A percentile compares a stretch with the other conserved stretches of the same genome.
Evolutionary conservation across 2,888 invertebrate species (phyloP).

Genomic region (Augiades crinisus): DNA sequence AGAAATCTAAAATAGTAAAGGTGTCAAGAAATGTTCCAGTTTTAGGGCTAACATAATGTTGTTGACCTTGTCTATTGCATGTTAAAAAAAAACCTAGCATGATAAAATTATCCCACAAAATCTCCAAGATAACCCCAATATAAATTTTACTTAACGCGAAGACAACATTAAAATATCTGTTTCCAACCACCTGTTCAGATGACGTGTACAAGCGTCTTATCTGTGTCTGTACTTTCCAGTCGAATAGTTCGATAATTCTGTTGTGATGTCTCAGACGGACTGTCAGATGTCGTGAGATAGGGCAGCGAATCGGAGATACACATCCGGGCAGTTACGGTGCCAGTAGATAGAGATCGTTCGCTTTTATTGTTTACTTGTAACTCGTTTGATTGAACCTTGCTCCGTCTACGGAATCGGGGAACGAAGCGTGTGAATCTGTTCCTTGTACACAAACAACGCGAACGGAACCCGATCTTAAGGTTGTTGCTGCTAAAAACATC

Average conservation of each 20-base stretch:
- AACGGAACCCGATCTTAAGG: too few relatives aligned
- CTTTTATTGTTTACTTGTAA: constrained; percentile 24
- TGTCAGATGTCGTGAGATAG: constrained; percentile 48
- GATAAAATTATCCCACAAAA: too few relatives aligned
- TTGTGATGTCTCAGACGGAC: constrained; percentile 32
- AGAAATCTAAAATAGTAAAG: too few relatives aligned
- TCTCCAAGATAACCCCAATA: too few relatives aligned
- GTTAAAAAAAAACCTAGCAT: too few relatives aligned
- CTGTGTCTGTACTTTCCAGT: constrained; percentile 8
- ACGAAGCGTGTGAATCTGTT: constrained; percentile 13
- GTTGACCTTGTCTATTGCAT: too few relatives aligned
- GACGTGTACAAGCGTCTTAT: constrained; percentile 1
- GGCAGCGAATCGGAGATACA: constrained; percentile 20
- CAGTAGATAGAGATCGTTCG: constrained; percentile 13
- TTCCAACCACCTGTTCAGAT: background rate
- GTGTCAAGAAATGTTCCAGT: too few relatives aligned
- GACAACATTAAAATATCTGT: too few relatives aligned
- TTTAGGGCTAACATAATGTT: too few relatives aligned
- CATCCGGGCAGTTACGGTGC: constrained; percentile 19
- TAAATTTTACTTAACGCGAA: too few relatives aligned
- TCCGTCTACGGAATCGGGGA: background rate
- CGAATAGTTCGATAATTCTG: constrained; percentile 20
- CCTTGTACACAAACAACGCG: too few relatives aligned
- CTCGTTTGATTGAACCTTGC: constrained; percentile 14
- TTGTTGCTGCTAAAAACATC: too few relatives aligned